Conservation (phyloP, 2,888 invertebrate species). For the Branchinecta sandiegonensis region DNA sequence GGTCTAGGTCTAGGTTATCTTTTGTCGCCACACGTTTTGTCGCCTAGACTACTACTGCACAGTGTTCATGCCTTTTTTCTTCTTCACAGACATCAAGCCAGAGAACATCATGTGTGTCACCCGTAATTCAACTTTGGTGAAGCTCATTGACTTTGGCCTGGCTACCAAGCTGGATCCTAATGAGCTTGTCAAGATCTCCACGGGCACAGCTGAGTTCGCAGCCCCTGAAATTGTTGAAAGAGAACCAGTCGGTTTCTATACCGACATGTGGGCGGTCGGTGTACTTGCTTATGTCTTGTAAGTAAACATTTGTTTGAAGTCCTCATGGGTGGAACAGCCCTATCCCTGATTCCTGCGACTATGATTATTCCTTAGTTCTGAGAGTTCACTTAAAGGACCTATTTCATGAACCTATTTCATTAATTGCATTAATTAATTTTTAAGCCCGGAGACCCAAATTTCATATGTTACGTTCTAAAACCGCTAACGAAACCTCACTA, state of each 20-base stretch:
- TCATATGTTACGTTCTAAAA: too few relatives aligned
- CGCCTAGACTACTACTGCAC: neutral
- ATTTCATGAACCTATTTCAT: too few relatives aligned
- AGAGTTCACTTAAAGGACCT: too few relatives aligned
- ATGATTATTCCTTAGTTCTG: too few relatives aligned
- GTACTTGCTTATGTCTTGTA: constrained; percentile 95
- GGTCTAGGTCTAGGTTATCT: too few relatives aligned
- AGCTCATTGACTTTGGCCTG: constrained; percentile 98
- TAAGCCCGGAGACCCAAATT: too few relatives aligned
- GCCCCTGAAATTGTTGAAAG: constrained; percentile 98
- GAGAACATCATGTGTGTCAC: constrained; percentile 99
- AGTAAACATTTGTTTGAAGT: constrained; percentile 38
- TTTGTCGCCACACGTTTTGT: too few relatives aligned
- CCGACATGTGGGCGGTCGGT: constrained; percentile 99
- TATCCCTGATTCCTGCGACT: too few relatives aligned
- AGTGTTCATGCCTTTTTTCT: constrained; percentile 5
- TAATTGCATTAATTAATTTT: too few relatives aligned
- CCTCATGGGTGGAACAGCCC: too few relatives aligned
- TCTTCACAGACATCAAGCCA: constrained; percentile 63
- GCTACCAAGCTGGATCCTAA: constrained; percentile 96
- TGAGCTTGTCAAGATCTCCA: constrained; percentile 95
- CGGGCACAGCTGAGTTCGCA: constrained; percentile 98
- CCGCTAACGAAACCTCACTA: too few relatives aligned
- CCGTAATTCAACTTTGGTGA: constrained; percentile 81
- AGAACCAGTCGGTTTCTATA: constrained; percentile 98